Conservation (phyloP, 2,113 vertebrate genomes). For the Salminus brasiliensis region DNA sequence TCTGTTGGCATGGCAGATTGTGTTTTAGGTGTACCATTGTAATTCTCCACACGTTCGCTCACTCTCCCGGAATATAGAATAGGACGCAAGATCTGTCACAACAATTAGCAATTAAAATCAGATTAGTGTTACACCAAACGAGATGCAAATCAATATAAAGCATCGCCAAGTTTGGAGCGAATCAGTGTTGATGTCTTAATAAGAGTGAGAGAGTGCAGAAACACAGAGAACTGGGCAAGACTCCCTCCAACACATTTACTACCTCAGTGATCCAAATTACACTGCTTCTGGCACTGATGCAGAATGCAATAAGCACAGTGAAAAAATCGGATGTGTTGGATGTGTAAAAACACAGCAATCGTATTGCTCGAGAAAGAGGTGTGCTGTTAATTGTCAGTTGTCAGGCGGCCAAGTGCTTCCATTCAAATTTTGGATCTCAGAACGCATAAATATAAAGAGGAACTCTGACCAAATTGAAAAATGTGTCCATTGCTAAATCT, state of each 20-base stretch:
- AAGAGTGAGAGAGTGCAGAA: neutral
- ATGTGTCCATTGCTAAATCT: no score
- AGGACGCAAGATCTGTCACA: slow-evolving; percentile 13
- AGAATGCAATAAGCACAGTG: neutral
- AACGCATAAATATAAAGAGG: no score
- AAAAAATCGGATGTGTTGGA: neutral
- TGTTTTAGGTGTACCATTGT: slow-evolving; percentile 7
- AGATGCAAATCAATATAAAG: slow-evolving; percentile 11
- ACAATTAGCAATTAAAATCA: slow-evolving; percentile 37
- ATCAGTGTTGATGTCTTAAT: neutral
- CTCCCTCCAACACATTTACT: neutral
- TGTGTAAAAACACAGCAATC: neutral
- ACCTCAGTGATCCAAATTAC: neutral
- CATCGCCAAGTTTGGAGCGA: neutral
- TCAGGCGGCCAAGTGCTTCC: neutral
- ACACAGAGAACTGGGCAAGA: neutral
- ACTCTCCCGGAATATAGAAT: neutral
- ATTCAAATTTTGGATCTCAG: neutral
- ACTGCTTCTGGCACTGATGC: neutral
- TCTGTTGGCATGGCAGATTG: neutral
- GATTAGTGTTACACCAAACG: neutral
- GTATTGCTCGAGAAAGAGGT: neutral
- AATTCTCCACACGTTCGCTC: neutral
- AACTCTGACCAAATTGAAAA: no score
- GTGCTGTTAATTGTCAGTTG: slow-evolving; percentile 8